Conservation (phyloP, 1,140 invertebrate genomes). For the Drosophila sp. region DNA sequence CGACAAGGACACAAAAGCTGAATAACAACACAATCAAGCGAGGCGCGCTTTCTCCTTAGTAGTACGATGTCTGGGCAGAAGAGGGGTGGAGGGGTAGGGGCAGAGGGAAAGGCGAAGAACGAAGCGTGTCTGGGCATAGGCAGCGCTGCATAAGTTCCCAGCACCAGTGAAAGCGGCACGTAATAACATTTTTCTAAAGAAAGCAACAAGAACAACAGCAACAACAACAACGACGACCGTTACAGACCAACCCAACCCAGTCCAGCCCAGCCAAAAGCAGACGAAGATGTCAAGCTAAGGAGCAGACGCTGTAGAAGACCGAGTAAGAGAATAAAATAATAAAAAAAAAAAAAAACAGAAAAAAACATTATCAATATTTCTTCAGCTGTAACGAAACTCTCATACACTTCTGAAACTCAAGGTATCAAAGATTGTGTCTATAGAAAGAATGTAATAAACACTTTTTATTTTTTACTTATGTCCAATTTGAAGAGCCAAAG, state of each 20-base stretch:
- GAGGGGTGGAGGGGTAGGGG: neutral
- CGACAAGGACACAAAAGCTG: conserved; percentile 75
- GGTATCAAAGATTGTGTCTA: no score
- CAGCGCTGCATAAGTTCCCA: conserved; percentile 73
- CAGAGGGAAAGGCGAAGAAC: conserved; percentile 15
- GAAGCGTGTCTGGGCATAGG: conserved; percentile 71
- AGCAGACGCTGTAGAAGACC: conserved; percentile 34
- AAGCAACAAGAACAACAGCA: conserved; percentile 51
- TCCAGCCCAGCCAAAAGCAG: conserved; percentile 40
- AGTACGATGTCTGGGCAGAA: neutral
- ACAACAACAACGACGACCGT: conserved; percentile 38
- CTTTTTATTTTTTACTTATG: no score
- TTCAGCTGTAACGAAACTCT: neutral
- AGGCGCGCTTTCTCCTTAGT: conserved; percentile 45
- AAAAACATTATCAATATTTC: conserved; percentile 2
- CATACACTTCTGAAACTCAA: neutral
- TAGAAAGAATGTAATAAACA: no score
- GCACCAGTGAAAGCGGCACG: conserved; percentile 70
- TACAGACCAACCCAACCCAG: conserved; percentile 25
- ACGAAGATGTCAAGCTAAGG: conserved; percentile 75
- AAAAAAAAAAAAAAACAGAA: neutral
- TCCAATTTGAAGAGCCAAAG: no score
- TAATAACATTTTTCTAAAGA: conserved; percentile 82
- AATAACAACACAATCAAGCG: conserved; percentile 81
- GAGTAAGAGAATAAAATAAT: conserved; percentile 24